Percentiles rank a stretch among this genome's conserved stretches.
These are phyloP conservation scores for Aurelia aurita DNA, from an alignment of 30 jellyfish, hydroid and myxozoan genomes.

Conservation along the genomic window DNA sequence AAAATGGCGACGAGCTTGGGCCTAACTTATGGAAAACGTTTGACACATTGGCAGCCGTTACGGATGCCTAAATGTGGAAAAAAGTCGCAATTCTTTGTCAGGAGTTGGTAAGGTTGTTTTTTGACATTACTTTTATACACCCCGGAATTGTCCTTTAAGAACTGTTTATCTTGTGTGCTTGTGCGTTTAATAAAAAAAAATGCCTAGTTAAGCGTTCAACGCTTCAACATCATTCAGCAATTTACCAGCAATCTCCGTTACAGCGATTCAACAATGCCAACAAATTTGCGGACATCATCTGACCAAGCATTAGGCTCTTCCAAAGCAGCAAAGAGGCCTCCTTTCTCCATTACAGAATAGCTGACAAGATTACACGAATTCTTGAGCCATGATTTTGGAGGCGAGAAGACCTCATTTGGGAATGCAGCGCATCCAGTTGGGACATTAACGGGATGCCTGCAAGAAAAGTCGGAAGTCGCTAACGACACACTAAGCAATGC, in stretches of 20 bases:
- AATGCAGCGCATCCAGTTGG: slow-evolving; percentile 70
- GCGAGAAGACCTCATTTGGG: slow-evolving; percentile 36
- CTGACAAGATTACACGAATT: slow-evolving; percentile 51
- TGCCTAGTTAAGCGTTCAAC: not conserved
- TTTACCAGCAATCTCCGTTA: not conserved
- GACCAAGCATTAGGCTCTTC: slow-evolving; percentile 69
- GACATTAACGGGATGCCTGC: slow-evolving; percentile 34
- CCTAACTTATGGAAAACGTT: too few relatives aligned
- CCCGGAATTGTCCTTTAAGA: too few relatives aligned
- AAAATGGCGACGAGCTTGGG: too few relatives aligned
- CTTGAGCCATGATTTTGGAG: slow-evolving; percentile 60
- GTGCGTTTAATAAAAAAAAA: too few relatives aligned
- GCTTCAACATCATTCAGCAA: not conserved
- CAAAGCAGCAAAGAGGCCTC: slow-evolving; percentile 79
- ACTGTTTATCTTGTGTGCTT: too few relatives aligned
- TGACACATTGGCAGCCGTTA: too few relatives aligned
- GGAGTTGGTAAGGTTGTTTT: too few relatives aligned
- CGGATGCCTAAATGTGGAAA: too few relatives aligned
- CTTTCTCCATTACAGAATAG: slow-evolving; percentile 41
- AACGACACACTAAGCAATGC: too few relatives aligned
- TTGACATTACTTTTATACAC: too few relatives aligned
- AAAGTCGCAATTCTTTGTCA: too few relatives aligned
- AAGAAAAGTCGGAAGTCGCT: not conserved
- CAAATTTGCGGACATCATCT: slow-evolving; percentile 57
- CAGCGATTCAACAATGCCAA: slow-evolving; percentile 55